Evolutionary conservation across 1,140 invertebrate species (phyloP).

Genomic region (Drosophila simulans): DNA sequence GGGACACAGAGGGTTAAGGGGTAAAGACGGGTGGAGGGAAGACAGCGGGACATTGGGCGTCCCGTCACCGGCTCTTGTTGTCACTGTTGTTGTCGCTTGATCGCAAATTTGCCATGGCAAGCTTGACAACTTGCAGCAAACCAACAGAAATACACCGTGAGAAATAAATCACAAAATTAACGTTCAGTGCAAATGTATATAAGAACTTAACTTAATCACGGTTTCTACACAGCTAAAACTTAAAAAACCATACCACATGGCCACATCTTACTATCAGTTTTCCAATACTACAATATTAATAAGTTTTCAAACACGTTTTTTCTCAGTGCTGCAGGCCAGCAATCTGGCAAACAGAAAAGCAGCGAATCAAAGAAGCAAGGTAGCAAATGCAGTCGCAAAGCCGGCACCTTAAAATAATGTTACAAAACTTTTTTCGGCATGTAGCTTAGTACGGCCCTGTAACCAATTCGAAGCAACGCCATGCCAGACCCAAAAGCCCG

Average conservation of each 20-base stretch:
- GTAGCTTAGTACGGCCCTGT: slow-evolving; percentile 72
- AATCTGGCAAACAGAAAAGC: neutral
- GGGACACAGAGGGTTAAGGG: neutral
- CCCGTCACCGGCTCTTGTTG: slow-evolving; percentile 76
- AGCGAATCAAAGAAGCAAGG: slow-evolving; percentile 1
- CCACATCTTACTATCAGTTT: too few relatives aligned
- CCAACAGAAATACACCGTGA: neutral
- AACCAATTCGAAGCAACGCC: slow-evolving; percentile 64
- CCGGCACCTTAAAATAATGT: slow-evolving; percentile 81
- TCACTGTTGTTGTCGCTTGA: slow-evolving; percentile 82
- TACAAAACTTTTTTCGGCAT: slow-evolving; percentile 78
- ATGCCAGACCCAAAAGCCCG: slow-evolving; percentile 29
- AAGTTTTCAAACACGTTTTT: neutral
- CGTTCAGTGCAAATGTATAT: too few relatives aligned
- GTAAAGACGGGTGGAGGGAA: neutral
- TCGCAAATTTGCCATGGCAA: slow-evolving; percentile 81
- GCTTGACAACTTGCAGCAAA: slow-evolving; percentile 75
- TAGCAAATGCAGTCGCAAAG: slow-evolving; percentile 44
- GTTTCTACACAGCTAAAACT: too few relatives aligned
- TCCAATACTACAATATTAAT: neutral
- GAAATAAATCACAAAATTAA: neutral
- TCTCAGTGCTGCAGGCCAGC: slow-evolving; percentile 14
- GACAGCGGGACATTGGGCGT: slow-evolving; percentile 31
- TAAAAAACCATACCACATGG: too few relatives aligned
- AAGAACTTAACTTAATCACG: too few relatives aligned